These are phyloP conservation scores for Eretmodus cyanostictus DNA, from an alignment of 2,113 vertebrate genomes.

Conservation along the genomic window DNA sequence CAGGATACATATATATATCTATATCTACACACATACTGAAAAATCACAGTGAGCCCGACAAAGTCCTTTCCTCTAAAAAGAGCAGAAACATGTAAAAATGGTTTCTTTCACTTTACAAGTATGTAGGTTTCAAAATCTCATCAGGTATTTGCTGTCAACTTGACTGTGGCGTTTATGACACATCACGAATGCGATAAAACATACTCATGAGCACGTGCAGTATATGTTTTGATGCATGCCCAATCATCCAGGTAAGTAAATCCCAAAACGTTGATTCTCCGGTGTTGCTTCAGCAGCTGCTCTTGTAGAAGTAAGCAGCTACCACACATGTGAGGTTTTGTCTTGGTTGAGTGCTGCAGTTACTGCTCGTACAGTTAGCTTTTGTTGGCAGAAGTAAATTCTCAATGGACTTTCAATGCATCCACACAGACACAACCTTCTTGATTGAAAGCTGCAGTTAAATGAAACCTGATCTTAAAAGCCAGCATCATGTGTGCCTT, in stretches of 20 bases:
- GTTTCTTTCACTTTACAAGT: background rate
- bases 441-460: background rate
- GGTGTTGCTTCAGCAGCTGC: background rate
- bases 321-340: background rate
- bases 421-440: background rate
- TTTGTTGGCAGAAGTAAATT: background rate
- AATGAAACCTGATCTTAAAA: background rate
- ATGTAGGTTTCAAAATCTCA: background rate
- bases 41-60: background rate
- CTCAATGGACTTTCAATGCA: background rate
- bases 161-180: background rate
- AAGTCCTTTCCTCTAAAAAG: background rate
- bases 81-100: background rate
- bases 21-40: background rate
- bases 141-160: background rate
- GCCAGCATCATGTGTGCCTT: background rate
- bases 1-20: background rate
- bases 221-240: background rate
- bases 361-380: background rate
- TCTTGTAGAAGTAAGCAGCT: background rate
- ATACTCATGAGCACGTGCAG: background rate
- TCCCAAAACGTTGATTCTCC: background rate
- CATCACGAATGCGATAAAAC: accelerated
- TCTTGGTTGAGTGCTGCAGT: background rate
- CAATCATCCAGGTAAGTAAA: background rate